Base-by-base conservation (phyloP, 2,113 vertebrate genomes). In the Gnathonemus longibarbis region DNA sequence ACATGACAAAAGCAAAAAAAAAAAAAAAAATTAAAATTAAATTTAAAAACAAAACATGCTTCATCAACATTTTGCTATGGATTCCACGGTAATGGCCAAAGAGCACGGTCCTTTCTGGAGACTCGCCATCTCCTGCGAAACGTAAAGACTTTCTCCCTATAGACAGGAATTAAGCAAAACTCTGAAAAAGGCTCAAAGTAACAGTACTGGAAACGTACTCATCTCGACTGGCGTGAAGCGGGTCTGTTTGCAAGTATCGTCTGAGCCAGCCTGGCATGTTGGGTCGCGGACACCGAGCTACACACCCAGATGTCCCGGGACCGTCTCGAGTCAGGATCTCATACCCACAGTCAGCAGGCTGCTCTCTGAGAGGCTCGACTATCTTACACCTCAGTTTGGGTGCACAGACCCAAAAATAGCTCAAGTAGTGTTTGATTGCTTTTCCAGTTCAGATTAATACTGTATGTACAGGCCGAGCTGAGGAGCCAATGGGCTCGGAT, bases 1-100 rank as follows among this genome's bases (percentile, higher is more conserved):
- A 97, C 95, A 97, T 96, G 96, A 97, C 94, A 95, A 95, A 95
- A 95, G 94, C 92, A 53, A 93, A 93, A 93, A 95, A 93, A 39
- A 93, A 93, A 39, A 35, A 94, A 94, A 93, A 93, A 94, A 92
- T 92, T 9, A 27, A 66, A 66, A 27, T 70, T 5, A 70, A 70
- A 70, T 70, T 70, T 13, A 93, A 39, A 80, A 80, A 80, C 31
- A 42, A 80, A 80, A 95, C 97, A 98, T 97, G 97, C 96, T 93
- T 94, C 94, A 94, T 96, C 96, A 96, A 95, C 95, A 95, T 92
- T 91, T 95, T 94, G 96, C 93, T 93, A 93, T 93, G 94, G 94
- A 95, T 94, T 92, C 90, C 93, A 91, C 93, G 94, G 94, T 88
- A 90, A 91, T 86, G 70, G 74, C 13, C 89, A 85, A 88, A 91